Evolutionary conservation across 2,888 invertebrate species (phyloP).

Genomic region (Drosophila limbata): DNA sequence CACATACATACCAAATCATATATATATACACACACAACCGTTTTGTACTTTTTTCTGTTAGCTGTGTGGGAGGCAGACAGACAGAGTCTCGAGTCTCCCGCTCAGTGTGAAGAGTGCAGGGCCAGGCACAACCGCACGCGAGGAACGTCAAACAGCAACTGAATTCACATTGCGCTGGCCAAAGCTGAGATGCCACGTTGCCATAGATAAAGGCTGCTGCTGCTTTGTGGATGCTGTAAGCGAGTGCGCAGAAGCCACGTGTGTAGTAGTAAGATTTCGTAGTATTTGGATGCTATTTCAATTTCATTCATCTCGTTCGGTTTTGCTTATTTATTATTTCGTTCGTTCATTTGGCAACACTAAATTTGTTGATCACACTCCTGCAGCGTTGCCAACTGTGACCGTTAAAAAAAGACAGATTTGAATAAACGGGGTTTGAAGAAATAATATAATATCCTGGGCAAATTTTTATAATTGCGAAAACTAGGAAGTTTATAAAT

Average conservation of each 20-base stretch:
- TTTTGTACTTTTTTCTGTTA: conserved; percentile 8
- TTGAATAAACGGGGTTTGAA: no score
- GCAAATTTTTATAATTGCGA: neutral
- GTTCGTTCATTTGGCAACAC: neutral
- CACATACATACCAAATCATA: conserved; percentile 16
- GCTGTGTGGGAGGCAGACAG: conserved; percentile 1
- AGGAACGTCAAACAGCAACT: conserved; percentile 83
- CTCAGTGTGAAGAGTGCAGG: conserved; percentile 36
- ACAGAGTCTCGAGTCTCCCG: conserved; percentile 23
- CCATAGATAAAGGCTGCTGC: conserved; percentile 23
- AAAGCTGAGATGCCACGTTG: conserved; percentile 55
- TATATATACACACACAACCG: conserved; percentile 21
- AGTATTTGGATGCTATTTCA: conserved; percentile 70
- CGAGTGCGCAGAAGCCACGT: conserved; percentile 62
- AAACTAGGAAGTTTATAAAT: no score
- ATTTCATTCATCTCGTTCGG: conserved; percentile 48
- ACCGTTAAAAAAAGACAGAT: no score
- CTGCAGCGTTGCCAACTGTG: no score
- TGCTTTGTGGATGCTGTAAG: conserved; percentile 60
- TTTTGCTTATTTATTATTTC: neutral
- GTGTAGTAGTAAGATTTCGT: conserved; percentile 63
- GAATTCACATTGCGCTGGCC: conserved; percentile 77
- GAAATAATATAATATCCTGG: no score
- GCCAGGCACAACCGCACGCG: conserved; percentile 81
- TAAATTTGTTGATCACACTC: conserved; percentile 34